Conservation (phyloP, 2,113 vertebrate genomes). For the Halichoeres trimaculatus region DNA sequence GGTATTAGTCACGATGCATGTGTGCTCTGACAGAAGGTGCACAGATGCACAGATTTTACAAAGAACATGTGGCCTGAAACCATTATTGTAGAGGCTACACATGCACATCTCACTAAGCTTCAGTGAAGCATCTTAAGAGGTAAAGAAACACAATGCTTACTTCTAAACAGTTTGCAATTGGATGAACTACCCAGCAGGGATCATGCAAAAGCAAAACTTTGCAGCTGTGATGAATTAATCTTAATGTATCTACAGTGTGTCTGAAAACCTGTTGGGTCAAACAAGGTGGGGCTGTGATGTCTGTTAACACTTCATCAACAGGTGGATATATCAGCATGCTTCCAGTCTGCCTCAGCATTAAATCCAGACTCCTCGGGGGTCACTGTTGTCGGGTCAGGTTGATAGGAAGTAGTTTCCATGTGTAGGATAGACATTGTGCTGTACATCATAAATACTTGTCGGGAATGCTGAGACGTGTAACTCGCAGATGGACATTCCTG, state of each 20-base stretch:
- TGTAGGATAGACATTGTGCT: slow-evolving; percentile 27
- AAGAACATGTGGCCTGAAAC: not conserved
- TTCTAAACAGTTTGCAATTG: not conserved
- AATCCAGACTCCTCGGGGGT: not conserved
- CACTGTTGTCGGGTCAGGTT: not conserved
- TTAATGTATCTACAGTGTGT: not conserved
- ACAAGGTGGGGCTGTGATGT: not conserved
- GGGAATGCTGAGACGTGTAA: slow-evolving; percentile 39
- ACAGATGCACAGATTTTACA: slow-evolving; percentile 19
- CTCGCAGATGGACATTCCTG: slow-evolving; percentile 61
- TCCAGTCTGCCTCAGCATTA: not conserved
- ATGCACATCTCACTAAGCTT: not conserved
- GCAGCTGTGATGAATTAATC: not conserved
- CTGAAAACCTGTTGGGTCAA: not conserved
- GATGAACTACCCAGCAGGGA: not conserved
- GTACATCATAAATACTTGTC: slow-evolving; percentile 33
- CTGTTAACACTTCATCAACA: not conserved
- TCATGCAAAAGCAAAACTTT: not conserved
- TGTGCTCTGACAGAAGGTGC: slow-evolving; percentile 21
- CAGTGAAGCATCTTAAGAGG: not conserved
- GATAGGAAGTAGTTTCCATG: slow-evolving; percentile 23
- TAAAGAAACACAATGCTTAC: not conserved
- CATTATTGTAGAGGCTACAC: not conserved
- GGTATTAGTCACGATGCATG: slow-evolving; percentile 22
- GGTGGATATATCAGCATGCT: not conserved